These are phyloP conservation scores for Schizopygopsis malacanthus DNA, from an alignment of 2,797 vertebrate genomes.

Conservation along the genomic window DNA sequence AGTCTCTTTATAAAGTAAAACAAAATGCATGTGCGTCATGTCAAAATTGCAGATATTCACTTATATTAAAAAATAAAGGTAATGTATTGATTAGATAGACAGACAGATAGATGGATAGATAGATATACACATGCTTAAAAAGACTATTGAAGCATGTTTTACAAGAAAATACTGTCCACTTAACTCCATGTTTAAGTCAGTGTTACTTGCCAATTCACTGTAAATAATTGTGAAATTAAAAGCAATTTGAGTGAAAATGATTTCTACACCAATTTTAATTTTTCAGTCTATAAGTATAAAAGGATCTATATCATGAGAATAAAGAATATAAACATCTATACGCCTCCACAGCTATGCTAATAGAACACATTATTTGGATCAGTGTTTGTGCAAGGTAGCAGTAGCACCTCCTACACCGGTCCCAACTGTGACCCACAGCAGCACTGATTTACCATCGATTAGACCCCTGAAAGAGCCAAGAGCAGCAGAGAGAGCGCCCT, in stretches of 20 bases:
- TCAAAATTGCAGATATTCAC: not conserved
- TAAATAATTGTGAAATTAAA: not conserved
- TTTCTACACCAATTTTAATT: not conserved
- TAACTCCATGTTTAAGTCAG: not conserved
- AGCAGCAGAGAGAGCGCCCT: conserved; percentile 40
- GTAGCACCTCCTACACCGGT: conserved; percentile 85
- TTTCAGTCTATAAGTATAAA: not conserved
- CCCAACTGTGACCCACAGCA: conserved; percentile 78
- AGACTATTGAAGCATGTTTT: not conserved
- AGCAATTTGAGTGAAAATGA: not conserved
- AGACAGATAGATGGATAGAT: not conserved
- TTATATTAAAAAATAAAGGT: not conserved
- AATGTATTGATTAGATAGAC: not conserved
- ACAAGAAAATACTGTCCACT: not conserved
- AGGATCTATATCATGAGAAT: not conserved
- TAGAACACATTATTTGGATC: conserved; percentile 80
- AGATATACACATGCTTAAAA: not conserved
- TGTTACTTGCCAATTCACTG: not conserved
- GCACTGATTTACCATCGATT: conserved; percentile 81
- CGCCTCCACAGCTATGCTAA: conserved; percentile 84
- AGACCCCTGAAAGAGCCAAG: conserved; percentile 70
- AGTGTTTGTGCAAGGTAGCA: conserved; percentile 82
- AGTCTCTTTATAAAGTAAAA: not conserved
- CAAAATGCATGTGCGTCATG: not conserved
- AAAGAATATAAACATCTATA: conserved; percentile 61